phyloP scores from a whole-genome alignment of 2,113 vertebrate species.

The Lanius collurio region DNA sequence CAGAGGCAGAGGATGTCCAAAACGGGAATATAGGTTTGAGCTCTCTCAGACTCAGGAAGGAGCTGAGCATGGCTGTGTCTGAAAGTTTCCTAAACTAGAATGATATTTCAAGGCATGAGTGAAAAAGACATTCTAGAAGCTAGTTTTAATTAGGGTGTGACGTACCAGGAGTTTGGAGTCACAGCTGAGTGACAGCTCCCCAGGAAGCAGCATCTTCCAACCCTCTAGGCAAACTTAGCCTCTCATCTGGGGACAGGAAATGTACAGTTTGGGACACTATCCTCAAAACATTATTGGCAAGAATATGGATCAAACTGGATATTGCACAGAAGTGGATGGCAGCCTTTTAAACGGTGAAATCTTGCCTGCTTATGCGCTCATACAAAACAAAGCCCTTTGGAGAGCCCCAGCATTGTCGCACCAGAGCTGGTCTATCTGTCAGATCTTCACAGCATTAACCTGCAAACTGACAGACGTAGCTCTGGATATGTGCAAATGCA shows the following conservation, averaged over 20 bases:
- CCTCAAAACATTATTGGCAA: background rate
- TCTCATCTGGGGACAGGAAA: background rate
- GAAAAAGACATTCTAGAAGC: background rate
- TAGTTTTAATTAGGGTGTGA: conserved; percentile 1
- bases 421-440: no score
- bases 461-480: background rate
- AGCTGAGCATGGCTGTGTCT: background rate
- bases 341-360: background rate
- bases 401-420: fast-evolving
- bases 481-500: background rate
- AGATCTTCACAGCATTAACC: background rate
- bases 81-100: background rate
- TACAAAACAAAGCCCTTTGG: background rate
- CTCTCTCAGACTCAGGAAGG: background rate
- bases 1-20: background rate
- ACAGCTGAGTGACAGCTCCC: background rate
- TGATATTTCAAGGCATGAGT: background rate
- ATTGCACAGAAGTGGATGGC: background rate
- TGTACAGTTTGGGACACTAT: background rate
- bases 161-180: background rate
- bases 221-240: background rate
- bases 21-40: background rate
- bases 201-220: background rate
- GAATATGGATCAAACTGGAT: background rate
- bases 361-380: background rate